phyloP scores from a whole-genome alignment of 2,888 invertebrate species.

The Torymus aiolomorphi region DNA sequence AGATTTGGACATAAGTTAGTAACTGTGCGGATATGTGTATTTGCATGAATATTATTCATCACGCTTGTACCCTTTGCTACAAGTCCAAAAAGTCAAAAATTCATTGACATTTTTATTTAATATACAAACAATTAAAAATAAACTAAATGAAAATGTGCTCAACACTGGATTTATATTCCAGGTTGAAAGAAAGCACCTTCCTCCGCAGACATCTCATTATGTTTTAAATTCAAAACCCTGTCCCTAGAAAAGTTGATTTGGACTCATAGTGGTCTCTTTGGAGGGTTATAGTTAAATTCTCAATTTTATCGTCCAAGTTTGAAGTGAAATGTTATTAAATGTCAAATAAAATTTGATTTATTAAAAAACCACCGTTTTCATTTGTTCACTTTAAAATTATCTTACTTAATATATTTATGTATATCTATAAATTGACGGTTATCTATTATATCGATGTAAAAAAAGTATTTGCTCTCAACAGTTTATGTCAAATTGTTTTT shows the following conservation, averaged over 20 bases:
- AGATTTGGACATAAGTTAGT: conserved; percentile 53
- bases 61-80: conserved; percentile 68
- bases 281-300: conserved; percentile 70
- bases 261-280: conserved; percentile 70
- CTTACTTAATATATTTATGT: conserved; percentile 42
- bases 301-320: conserved; percentile 68
- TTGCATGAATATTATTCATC: conserved; percentile 65
- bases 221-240: conserved; percentile 65
- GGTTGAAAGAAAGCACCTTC: conserved; percentile 51
- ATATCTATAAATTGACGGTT: conserved; percentile 52
- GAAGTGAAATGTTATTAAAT: conserved; percentile 65
- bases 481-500: conserved; percentile 57
- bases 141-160: conserved; percentile 53
- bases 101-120: conserved; percentile 48
- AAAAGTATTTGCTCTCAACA: conserved; percentile 57
- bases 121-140: conserved; percentile 55
- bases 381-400: conserved; percentile 53
- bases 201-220: conserved; percentile 46
- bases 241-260: conserved; percentile 65
- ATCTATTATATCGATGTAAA: conserved; percentile 61
- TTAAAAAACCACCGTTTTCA: conserved; percentile 42
- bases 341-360: conserved; percentile 59
- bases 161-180: conserved; percentile 44
- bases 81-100: conserved; percentile 69
- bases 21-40: conserved; percentile 69